Percentiles rank a stretch among this genome's conserved stretches.
phyloP scores from a whole-genome alignment of 2,797 vertebrate species.

The Urophycis tenuis region DNA sequence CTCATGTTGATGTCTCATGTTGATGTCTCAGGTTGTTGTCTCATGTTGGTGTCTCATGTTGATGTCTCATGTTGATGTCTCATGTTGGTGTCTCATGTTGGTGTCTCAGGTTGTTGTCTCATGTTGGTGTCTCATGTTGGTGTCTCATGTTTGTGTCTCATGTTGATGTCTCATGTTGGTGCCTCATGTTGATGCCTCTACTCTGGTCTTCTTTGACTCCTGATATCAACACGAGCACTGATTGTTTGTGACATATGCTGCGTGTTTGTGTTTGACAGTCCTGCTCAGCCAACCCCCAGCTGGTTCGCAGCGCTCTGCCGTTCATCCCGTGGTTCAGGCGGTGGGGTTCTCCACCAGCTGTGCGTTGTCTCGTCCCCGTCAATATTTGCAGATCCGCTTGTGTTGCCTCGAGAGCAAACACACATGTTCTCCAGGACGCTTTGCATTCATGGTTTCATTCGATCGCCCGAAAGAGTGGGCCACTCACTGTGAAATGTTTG shows the following conservation, averaged over 20 bases:
- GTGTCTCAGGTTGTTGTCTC: no score
- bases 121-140: no score
- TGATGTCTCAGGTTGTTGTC: no score
- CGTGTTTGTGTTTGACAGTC: conserved; percentile 53
- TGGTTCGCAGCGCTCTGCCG: conserved; percentile 52
- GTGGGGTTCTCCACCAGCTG: conserved; percentile 36
- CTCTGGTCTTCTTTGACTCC: conserved; percentile 25
- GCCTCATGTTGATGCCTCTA: no score
- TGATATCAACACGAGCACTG: conserved; percentile 7
- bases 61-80: no score
- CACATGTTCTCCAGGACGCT: not conserved
- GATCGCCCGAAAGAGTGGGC: not conserved
- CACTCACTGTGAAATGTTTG: not conserved
- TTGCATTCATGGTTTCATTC: not conserved
- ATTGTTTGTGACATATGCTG: conserved; percentile 21
- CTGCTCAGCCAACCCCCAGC: conserved; percentile 52
- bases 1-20: conserved; percentile 8
- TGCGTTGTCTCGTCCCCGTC: conserved; percentile 33
- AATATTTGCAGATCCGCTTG: conserved; percentile 42
- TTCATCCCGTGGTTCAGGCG: conserved; percentile 47
- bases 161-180: conserved; percentile 12
- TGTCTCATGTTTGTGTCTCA: no score
- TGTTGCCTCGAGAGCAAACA: not conserved
- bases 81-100: conserved; percentile 11
- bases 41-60: no score